These are phyloP conservation scores for Drosophila parabipectinata DNA, from an alignment of 1,140 invertebrate species.

Conservation along the genomic window DNA sequence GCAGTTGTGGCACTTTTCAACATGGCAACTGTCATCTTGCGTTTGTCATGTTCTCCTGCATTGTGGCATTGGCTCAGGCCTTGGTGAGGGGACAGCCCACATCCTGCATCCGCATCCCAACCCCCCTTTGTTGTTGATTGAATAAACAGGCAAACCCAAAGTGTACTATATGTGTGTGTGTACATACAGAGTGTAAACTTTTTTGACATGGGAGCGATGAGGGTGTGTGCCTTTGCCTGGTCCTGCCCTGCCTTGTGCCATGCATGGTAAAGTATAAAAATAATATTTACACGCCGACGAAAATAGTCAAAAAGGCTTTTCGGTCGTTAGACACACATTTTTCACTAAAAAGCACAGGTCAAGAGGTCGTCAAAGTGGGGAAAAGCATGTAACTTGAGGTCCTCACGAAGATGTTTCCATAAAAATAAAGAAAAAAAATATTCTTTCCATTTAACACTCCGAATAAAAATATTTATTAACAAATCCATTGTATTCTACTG, in stretches of 20 bases:
- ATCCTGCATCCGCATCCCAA: slow-evolving; percentile 12
- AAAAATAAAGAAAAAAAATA: not conserved
- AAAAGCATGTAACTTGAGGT: not conserved
- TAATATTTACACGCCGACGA: slow-evolving; percentile 70
- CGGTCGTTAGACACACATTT: slow-evolving; percentile 29
- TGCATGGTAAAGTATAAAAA: slow-evolving; percentile 65
- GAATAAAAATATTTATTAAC: slow-evolving; percentile 14
- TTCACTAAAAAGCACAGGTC: slow-evolving; percentile 24
- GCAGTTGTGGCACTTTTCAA: slow-evolving; percentile 65
- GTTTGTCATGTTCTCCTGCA: slow-evolving; percentile 76
- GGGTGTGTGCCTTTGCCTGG: slow-evolving; percentile 21
- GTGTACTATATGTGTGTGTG: slow-evolving; percentile 25
- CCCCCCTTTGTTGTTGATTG: slow-evolving; percentile 70
- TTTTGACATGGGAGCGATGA: slow-evolving; percentile 41
- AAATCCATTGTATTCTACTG: not conserved
- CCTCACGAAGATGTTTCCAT: not conserved
- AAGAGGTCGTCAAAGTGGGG: slow-evolving; percentile 19
- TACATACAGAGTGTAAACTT: slow-evolving; percentile 44
- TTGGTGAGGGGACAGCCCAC: not conserved
- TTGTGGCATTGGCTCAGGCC: slow-evolving; percentile 54
- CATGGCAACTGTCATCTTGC: slow-evolving; percentile 79
- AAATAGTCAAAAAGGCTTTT: slow-evolving; percentile 75
- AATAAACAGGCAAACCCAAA: slow-evolving; percentile 67
- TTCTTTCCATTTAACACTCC: not conserved
- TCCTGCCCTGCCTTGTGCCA: slow-evolving; percentile 21